These are phyloP conservation scores for Aplidium turbinatum DNA, from an alignment of 23 tunicate genomes.

Conservation along the genomic window DNA sequence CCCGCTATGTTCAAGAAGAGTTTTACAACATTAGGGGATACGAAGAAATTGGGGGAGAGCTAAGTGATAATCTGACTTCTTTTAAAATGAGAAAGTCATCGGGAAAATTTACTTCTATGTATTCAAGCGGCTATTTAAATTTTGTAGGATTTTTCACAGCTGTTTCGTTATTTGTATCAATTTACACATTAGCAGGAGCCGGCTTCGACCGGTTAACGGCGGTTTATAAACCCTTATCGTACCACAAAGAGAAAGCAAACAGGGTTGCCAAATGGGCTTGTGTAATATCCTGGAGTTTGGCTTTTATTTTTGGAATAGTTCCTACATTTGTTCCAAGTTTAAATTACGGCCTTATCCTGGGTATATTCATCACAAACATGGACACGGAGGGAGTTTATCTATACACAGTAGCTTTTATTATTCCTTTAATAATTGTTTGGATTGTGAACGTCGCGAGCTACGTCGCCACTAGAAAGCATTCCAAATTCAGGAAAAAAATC, in stretches of 20 bases:
- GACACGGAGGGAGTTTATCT: background rate
- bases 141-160: conserved; percentile 71
- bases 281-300: conserved; percentile 36
- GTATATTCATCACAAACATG: too few relatives aligned
- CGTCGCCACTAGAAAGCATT: background rate
- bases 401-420: background rate
- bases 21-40: too few relatives aligned
- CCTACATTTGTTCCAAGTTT: conserved; percentile 29
- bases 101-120: too few relatives aligned
- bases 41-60: too few relatives aligned
- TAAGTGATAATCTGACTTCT: too few relatives aligned
- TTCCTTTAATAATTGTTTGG: conserved; percentile 21
- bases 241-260: conserved; percentile 59
- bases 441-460: conserved; percentile 2
- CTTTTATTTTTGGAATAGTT: conserved; percentile 38
- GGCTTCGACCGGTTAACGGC: conserved; percentile 68
- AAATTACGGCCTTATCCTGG: too few relatives aligned
- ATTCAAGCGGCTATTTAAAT: too few relatives aligned
- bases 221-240: conserved; percentile 51
- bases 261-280: conserved; percentile 29
- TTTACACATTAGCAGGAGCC: conserved; percentile 68
- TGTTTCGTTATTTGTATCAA: conserved; percentile 57
- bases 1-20: too few relatives aligned
- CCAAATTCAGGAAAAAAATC: background rate
- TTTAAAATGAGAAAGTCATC: too few relatives aligned